Conservation (phyloP, 2,888 invertebrate species). For the Unio delphinus region DNA sequence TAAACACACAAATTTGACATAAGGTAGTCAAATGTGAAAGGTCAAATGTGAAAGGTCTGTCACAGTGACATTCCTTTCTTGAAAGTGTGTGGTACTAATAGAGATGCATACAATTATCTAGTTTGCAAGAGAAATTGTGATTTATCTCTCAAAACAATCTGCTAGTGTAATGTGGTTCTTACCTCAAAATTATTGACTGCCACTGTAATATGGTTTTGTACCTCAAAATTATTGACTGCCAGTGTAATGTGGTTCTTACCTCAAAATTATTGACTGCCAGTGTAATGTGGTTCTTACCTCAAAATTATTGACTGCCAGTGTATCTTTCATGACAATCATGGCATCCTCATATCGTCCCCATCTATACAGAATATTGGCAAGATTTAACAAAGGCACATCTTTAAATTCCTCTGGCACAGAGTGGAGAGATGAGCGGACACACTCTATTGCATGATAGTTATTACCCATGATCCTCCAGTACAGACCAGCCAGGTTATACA, state of each 20-base stretch:
- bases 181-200: not conserved
- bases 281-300: constrained; percentile 74
- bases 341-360: constrained; percentile 78
- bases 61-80: no score
- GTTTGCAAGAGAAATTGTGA: not conserved
- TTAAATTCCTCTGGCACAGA: constrained; percentile 76
- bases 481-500: constrained; percentile 81
- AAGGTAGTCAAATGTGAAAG: no score
- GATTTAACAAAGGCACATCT: constrained; percentile 80
- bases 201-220: not conserved
- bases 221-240: not conserved
- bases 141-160: not conserved
- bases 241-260: not conserved
- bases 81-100: no score
- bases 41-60: no score
- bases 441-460: constrained; percentile 80
- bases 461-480: constrained; percentile 85
- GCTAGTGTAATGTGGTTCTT: not conserved
- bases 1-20: no score
- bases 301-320: constrained; percentile 77
- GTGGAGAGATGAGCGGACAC: constrained; percentile 78
- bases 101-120: no score
- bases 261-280: not conserved
- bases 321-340: constrained; percentile 77
- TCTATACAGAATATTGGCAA: constrained; percentile 80